These are phyloP conservation scores for Drosophila histrio DNA, from an alignment of 2,888 invertebrate species.

Conservation along the genomic window DNA sequence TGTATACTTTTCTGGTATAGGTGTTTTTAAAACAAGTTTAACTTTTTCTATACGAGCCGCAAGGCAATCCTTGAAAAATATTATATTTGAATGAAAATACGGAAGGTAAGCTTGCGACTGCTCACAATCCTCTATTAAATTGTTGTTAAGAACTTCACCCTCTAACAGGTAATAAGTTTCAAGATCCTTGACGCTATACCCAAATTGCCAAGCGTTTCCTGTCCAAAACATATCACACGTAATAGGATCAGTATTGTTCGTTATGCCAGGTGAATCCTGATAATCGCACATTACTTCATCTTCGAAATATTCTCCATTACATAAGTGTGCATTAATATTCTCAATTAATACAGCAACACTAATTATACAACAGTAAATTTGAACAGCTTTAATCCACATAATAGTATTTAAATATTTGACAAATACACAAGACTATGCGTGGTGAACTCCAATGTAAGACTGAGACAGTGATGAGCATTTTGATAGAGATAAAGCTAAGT, in stretches of 20 bases:
- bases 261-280: too few relatives aligned
- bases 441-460: neutral
- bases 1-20: neutral
- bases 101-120: too few relatives aligned
- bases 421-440: neutral
- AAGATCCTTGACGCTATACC: neutral
- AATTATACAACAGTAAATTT: neutral
- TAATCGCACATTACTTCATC: too few relatives aligned
- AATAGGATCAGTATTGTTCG: neutral
- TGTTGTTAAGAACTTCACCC: neutral
- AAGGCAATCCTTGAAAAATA: neutral
- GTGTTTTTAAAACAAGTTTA: neutral
- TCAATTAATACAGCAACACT: neutral
- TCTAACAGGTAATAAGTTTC: neutral
- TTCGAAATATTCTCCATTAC: too few relatives aligned
- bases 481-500: neutral
- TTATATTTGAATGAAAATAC: neutral
- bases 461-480: neutral
- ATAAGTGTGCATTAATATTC: too few relatives aligned
- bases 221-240: neutral
- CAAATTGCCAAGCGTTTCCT: neutral
- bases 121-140: neutral
- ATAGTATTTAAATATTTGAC: neutral
- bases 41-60: neutral
- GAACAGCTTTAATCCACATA: neutral